phyloP scores from a whole-genome alignment of 2,888 invertebrate species.

The Drosophila aldrichi region DNA sequence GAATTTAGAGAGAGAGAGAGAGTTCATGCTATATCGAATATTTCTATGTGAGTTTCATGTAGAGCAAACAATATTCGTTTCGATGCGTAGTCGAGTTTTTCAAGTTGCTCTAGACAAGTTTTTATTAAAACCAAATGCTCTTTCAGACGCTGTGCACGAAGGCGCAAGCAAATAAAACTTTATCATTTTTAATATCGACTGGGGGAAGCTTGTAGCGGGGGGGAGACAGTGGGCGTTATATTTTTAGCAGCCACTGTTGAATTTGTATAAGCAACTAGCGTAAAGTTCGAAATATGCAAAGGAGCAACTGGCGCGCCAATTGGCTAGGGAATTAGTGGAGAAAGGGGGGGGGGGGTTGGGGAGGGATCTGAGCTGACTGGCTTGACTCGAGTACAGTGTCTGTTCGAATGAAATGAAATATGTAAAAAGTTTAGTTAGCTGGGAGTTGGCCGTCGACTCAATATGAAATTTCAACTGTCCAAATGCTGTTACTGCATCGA shows the following conservation, averaged over 20 bases:
- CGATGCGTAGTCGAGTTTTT: too few relatives aligned
- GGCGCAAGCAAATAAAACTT: constrained; percentile 69
- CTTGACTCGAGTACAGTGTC: background rate
- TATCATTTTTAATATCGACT: constrained; percentile 67
- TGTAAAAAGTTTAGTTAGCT: constrained; percentile 13
- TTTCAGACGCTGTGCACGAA: constrained; percentile 1
- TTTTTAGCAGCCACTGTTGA: constrained; percentile 49
- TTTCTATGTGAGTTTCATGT: too few relatives aligned
- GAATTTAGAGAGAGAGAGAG: too few relatives aligned
- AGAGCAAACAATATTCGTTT: background rate
- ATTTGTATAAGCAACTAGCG: constrained; percentile 46
- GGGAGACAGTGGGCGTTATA: constrained; percentile 26
- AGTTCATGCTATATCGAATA: too few relatives aligned
- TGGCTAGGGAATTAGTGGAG: constrained; percentile 53
- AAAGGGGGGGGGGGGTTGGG: too few relatives aligned
- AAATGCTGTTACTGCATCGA: constrained; percentile 33
- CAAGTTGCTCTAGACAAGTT: background rate
- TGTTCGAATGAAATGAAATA: background rate
- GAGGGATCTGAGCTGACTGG: too few relatives aligned
- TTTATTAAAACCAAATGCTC: constrained; percentile 1
- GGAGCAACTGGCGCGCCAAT: constrained; percentile 41
- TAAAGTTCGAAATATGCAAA: constrained; percentile 69
- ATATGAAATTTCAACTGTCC: constrained; percentile 25
- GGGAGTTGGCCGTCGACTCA: constrained; percentile 17
- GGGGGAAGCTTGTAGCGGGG: background rate